phyloP scores from a whole-genome alignment of 2,888 invertebrate genomes.

The Chymomyza caudatula region DNA sequence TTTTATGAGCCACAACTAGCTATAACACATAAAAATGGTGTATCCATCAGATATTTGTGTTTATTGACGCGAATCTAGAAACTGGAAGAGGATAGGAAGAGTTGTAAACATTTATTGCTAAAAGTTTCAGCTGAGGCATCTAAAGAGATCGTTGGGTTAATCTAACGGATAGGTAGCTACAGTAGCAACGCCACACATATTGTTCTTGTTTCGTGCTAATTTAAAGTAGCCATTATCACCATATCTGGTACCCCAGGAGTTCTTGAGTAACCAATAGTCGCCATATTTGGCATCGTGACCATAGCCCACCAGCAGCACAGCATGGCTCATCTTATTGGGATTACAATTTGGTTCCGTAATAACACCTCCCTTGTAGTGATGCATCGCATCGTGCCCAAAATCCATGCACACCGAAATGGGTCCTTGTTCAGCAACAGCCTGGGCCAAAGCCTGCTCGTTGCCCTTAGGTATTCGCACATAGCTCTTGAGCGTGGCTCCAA shows the following conservation, averaged over 20 bases:
- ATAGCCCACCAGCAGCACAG: constrained; percentile 19
- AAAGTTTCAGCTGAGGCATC: no score
- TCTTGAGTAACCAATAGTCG: constrained; percentile 92
- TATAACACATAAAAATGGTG: constrained; percentile 7
- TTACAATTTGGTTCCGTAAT: constrained; percentile 3
- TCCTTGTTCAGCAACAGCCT: not conserved
- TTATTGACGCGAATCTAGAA: no score
- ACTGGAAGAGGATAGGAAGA: no score
- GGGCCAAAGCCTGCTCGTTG: not conserved
- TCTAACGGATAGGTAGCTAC: not conserved
- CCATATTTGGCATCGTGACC: constrained; percentile 80
- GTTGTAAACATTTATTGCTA: not conserved
- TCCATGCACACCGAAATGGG: not conserved
- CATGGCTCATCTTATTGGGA: not conserved
- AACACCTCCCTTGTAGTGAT: not conserved
- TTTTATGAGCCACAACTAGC: not conserved
- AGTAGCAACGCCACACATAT: not conserved
- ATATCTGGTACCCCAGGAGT: constrained; percentile 97
- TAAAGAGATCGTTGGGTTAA: not conserved
- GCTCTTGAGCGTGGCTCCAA: not conserved
- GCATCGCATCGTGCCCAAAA: not conserved
- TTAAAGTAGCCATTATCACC: constrained; percentile 96
- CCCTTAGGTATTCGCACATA: not conserved
- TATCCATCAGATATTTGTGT: no score
- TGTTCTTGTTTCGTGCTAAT: constrained; percentile 81